Conservation (phyloP, 2,888 invertebrate genomes). For the Andrena marginata region DNA sequence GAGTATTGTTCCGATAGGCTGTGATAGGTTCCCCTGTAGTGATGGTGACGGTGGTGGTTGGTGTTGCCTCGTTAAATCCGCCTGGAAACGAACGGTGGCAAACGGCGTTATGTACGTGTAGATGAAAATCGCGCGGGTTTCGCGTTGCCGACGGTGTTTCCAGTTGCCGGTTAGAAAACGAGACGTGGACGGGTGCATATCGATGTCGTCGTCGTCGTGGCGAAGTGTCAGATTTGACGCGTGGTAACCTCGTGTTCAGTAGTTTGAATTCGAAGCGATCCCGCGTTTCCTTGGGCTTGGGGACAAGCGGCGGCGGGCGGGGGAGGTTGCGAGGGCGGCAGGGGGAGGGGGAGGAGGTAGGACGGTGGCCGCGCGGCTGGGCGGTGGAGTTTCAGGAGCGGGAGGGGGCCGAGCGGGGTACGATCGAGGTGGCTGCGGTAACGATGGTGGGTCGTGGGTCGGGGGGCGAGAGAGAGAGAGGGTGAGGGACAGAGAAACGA, state of each 20-base stretch:
- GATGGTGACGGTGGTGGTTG: no score
- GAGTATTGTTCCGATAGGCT: no score
- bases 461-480: constrained; percentile 31
- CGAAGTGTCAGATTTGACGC: constrained; percentile 84
- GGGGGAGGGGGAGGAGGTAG: constrained; percentile 48
- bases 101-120: background rate
- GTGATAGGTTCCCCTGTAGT: no score
- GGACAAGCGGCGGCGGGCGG: constrained; percentile 61
- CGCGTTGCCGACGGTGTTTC: constrained; percentile 18
- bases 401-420: constrained; percentile 30
- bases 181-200: constrained; percentile 30
- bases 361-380: constrained; percentile 58
- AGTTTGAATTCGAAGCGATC: constrained; percentile 85
- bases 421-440: constrained; percentile 61
- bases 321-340: constrained; percentile 47
- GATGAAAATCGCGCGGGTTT: background rate
- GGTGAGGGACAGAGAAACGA: constrained; percentile 12
- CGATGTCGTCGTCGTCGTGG: constrained; percentile 42
- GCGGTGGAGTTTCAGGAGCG: constrained; percentile 40
- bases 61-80: no score
- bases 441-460: constrained; percentile 58
- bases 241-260: constrained; percentile 85
- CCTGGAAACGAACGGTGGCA: background rate
- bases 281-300: constrained; percentile 84
- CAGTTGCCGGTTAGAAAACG: constrained; percentile 31